phyloP scores from a whole-genome alignment of 2,113 vertebrate species.

The Entomyzon cyanotis region DNA sequence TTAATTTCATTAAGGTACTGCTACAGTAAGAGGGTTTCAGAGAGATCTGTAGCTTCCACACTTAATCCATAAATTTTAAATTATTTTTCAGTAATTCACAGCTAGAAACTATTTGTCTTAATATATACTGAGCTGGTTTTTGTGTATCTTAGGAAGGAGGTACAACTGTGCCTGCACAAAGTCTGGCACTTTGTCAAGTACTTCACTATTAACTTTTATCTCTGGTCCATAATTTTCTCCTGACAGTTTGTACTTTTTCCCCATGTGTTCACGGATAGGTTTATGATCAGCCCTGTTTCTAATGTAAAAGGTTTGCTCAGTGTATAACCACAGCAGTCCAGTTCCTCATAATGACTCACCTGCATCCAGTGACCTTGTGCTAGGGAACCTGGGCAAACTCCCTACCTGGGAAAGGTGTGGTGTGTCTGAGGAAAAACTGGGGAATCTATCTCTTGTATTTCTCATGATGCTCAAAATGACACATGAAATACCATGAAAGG shows the following conservation, averaged over 20 bases:
- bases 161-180: constrained; percentile 29
- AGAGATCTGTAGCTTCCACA: neutral
- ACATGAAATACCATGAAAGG: neutral
- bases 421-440: neutral
- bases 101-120: constrained; percentile 28
- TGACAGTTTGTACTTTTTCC: neutral
- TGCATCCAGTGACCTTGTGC: neutral
- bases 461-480: neutral
- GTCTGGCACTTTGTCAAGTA: neutral
- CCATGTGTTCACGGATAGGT: neutral
- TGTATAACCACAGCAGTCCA: neutral
- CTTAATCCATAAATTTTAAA: constrained; percentile 15
- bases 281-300: neutral
- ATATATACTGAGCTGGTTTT: constrained; percentile 21
- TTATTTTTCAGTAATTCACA: constrained; percentile 38
- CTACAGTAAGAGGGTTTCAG: neutral
- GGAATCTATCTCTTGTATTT: neutral
- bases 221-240: constrained; percentile 4
- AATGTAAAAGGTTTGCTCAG: neutral
- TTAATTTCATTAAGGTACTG: neutral
- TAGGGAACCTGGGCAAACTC: neutral
- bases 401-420: neutral
- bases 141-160: constrained; percentile 9
- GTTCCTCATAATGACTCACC: neutral
- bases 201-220: constrained; percentile 48